A percentile compares a stretch with the other conserved stretches of the same genome.
Evolutionary conservation across 2,888 invertebrate species (phyloP).

Genomic region (Polietes domitor): DNA sequence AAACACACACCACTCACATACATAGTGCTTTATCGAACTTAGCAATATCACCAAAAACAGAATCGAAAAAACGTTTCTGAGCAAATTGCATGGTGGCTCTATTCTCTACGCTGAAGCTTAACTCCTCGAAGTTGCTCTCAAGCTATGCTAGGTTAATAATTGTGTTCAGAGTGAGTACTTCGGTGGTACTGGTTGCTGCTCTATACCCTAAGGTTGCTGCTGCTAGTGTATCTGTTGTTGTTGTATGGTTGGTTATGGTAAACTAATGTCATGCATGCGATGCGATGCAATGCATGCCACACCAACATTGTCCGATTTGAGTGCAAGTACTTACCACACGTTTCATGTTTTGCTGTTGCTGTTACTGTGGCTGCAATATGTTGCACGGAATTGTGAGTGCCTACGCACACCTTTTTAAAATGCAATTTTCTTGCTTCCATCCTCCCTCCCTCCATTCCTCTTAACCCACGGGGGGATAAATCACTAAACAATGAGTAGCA

Average conservation of each 20-base stretch:
- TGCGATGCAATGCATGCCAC: constrained; percentile 27
- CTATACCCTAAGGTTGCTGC: constrained; percentile 57
- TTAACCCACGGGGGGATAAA: constrained; percentile 60
- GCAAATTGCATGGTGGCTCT: background rate
- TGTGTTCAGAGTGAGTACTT: constrained; percentile 1
- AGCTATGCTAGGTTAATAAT: background rate
- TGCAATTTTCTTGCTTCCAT: constrained; percentile 33
- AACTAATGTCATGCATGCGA: constrained; percentile 51
- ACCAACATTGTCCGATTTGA: constrained; percentile 56
- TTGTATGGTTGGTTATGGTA: constrained; percentile 51
- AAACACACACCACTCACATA: too few species aligned
- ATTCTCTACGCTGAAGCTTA: background rate
- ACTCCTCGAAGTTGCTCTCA: background rate
- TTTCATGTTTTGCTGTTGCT: constrained; percentile 20
- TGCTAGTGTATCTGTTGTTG: background rate
- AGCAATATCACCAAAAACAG: background rate
- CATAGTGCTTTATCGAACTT: background rate
- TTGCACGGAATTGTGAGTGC: constrained; percentile 38
- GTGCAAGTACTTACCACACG: constrained; percentile 51
- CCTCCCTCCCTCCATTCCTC: background rate
- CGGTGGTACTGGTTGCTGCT: constrained; percentile 31
- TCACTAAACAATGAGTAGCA: constrained; percentile 48
- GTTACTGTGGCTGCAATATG: background rate
- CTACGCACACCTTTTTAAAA: constrained; percentile 64
- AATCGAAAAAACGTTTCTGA: background rate